phyloP scores from a whole-genome alignment of 2,113 vertebrate species.

The Climacteris rufus region DNA sequence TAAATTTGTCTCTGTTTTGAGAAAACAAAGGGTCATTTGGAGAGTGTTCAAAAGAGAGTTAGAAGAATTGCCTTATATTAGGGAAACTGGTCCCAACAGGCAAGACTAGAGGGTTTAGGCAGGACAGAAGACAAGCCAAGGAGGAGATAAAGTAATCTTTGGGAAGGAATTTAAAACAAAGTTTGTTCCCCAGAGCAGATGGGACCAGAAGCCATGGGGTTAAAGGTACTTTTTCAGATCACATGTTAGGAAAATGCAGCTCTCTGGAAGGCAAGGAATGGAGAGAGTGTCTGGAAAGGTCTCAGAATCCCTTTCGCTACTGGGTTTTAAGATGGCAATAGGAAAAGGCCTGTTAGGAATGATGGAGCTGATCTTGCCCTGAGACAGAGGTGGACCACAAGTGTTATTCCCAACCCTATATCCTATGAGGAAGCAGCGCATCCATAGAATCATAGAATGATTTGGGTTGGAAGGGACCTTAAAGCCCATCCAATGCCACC shows the following conservation, averaged over 20 bases:
- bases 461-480: not conserved
- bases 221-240: not conserved
- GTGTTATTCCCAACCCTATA: not conserved
- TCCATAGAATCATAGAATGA: not conserved
- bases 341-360: not conserved
- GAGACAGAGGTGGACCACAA: not conserved
- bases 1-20: not conserved
- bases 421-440: not conserved
- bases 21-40: not conserved
- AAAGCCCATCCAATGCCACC: fast-evolving
- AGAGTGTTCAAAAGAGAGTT: not conserved
- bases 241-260: not conserved
- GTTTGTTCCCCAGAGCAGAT: not conserved
- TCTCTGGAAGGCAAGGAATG: not conserved
- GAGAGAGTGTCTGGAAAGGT: not conserved
- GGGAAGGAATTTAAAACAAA: not conserved
- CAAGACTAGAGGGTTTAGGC: not conserved
- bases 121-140: not conserved
- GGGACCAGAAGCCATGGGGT: not conserved
- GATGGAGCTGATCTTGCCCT: not conserved
- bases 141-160: not conserved
- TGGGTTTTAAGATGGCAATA: not conserved
- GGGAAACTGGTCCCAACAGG: not conserved
- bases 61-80: not conserved
- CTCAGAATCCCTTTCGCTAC: not conserved